A percentile compares a stretch with the other conserved stretches of the same genome.
Conservation (phyloP, 1,140 invertebrate genomes). For the Goniozus legneri region DNA sequence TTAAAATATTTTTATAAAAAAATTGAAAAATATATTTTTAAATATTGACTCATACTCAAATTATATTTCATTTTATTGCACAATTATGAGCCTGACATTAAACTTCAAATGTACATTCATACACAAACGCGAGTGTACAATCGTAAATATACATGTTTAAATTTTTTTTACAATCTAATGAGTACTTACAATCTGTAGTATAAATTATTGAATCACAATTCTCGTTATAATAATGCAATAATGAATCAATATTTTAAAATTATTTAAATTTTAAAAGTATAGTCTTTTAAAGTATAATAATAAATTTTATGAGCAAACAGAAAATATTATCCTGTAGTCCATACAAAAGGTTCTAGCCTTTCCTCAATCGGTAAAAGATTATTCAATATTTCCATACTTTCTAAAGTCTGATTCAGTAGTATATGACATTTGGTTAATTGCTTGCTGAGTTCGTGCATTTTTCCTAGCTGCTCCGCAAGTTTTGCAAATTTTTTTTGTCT, state of each 20-base stretch:
- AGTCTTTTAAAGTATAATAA: no score
- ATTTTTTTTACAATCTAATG: no score
- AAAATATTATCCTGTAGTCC: slow-evolving; percentile 80
- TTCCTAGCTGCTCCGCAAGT: slow-evolving; percentile 78
- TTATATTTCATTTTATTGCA: slow-evolving; percentile 16
- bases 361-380: slow-evolving; percentile 78
- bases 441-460: slow-evolving; percentile 68
- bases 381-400: slow-evolving; percentile 81
- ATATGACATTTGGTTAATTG: slow-evolving; percentile 79
- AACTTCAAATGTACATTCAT: no score
- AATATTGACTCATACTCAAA: slow-evolving; percentile 5
- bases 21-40: slow-evolving; percentile 10
- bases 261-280: no score
- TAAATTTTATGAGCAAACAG: no score
- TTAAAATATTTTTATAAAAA: slow-evolving; percentile 4
- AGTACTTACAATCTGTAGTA: no score
- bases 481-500: slow-evolving; percentile 79
- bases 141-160: no score
- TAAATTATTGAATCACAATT: no score
- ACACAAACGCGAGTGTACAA: no score
- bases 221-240: no score
- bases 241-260: no score
- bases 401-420: slow-evolving; percentile 79
- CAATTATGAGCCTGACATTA: slow-evolving; percentile 12
- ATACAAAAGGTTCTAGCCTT: slow-evolving; percentile 84